A percentile compares a stretch with the other conserved stretches of the same genome.
phyloP scores from a whole-genome alignment of 2,797 vertebrate genomes.

The Carapus acus region DNA sequence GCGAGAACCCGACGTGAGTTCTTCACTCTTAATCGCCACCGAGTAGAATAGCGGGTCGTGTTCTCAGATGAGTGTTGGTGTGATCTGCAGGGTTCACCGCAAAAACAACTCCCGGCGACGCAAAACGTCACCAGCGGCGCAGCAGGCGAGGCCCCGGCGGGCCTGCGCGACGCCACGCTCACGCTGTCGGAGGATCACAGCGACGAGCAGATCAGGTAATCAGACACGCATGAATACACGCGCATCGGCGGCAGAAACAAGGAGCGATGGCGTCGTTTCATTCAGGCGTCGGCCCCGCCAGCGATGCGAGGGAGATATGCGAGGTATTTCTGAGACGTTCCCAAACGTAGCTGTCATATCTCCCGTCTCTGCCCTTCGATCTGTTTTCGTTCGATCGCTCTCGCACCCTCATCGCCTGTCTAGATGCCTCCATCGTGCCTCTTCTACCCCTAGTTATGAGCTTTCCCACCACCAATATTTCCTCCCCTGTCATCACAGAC shows the following conservation, averaged over 20 bases:
- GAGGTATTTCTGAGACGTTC: constrained; percentile 35
- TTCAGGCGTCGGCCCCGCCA: neutral
- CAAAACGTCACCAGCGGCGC: constrained; percentile 24
- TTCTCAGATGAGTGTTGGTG: constrained; percentile 7
- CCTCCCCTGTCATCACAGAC: no score
- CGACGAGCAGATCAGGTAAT: constrained; percentile 48
- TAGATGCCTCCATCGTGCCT: no score
- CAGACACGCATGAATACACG: no score
- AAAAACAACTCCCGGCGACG: constrained; percentile 28
- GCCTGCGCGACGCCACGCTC: constrained; percentile 19
- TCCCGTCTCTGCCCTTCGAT: constrained; percentile 1
- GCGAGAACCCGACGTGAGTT: constrained; percentile 40
- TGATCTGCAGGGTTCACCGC: constrained; percentile 25
- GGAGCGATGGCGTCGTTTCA: neutral
- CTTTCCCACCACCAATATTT: no score
- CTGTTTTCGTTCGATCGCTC: neutral
- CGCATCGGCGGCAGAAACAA: neutral
- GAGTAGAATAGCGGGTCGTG: neutral
- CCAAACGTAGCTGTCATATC: constrained; percentile 14
- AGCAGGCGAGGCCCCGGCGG: neutral
- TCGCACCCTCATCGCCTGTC: no score
- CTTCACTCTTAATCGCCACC: constrained; percentile 6
- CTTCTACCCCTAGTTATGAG: no score
- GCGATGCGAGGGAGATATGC: constrained; percentile 29
- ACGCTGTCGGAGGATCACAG: constrained; percentile 17